Evolutionary conservation across 2,797 vertebrate genomes (phyloP).

Genomic region (Alcedo atthis): DNA sequence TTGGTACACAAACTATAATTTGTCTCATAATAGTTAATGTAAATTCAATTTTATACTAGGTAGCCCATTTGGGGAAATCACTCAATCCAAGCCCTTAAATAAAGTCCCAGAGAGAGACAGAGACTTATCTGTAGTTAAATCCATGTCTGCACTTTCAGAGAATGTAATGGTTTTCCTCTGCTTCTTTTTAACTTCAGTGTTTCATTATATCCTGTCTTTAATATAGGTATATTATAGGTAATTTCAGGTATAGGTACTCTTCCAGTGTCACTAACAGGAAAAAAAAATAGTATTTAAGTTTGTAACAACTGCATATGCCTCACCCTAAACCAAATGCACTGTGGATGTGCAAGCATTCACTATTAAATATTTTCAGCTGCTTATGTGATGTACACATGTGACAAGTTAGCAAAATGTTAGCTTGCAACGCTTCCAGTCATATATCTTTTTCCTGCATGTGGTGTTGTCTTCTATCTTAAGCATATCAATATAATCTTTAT

Average conservation of each 20-base stretch:
- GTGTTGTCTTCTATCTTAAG: conserved; percentile 48
- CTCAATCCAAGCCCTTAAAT: conserved; percentile 8
- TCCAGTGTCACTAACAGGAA: conserved; percentile 30
- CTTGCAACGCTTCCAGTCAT: conserved; percentile 59
- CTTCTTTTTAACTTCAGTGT: not conserved
- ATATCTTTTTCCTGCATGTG: conserved; percentile 64
- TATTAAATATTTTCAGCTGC: conserved; percentile 62
- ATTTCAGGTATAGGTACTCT: not conserved
- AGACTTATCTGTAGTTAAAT: not conserved
- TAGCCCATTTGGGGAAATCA: not conserved
- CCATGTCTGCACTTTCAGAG: not conserved
- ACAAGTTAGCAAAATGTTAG: conserved; percentile 57
- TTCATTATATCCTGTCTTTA: not conserved
- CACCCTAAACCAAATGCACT: not conserved
- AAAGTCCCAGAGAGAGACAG: not conserved
- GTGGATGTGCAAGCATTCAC: conserved; percentile 20
- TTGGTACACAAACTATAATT: not conserved
- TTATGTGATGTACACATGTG: conserved; percentile 61
- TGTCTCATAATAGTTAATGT: not conserved
- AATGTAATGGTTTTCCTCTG: not conserved
- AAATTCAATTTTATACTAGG: not conserved
- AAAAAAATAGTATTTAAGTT: conserved; percentile 46
- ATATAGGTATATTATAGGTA: not conserved
- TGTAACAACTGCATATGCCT: conserved; percentile 28
- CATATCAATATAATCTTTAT: conserved; percentile 56